Base-by-base conservation (phyloP, 2,888 invertebrate species). In the Volucella inanis region DNA sequence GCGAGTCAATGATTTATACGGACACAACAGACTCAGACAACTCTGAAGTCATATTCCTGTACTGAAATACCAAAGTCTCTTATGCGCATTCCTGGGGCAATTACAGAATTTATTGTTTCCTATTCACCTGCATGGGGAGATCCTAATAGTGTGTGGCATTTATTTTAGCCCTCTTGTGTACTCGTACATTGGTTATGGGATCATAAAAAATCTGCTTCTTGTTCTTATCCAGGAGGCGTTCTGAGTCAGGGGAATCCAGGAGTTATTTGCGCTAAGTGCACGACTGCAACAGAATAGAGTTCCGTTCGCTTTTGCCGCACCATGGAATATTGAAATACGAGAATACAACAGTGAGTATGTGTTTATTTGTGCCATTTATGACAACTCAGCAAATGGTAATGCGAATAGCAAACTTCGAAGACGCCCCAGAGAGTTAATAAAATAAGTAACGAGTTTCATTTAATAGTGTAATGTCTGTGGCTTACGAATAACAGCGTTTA, bases 41-140 rank as follows among this genome's bases (percentile, higher is more conserved):
- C 22, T 47, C 62, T 49, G 22, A 71, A 64, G 64, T 78, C 47
- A 62, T 70, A 77, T 77, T 62, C 70, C 31, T 54, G 41, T 50
- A 59, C 15, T 11, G 38, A 39, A 47, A 15, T 12, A n/a, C 12
- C 39, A 6, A 12, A 45, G 11, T 3, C 11, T 10, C 31, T n/a
- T 45, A 54, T 55, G 38, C n/a, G 57, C 64, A 49, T 38, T 71
- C 18, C 50, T 55, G 18, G 55, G 31, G 64, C 71, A 78, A 78
- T 78, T 65, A 78, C 78, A 78, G 41, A 55, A 71, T 78, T 71
- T 78, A 78, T 78, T 71, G 38, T 55, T 39, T 31, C 38, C 61
- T 71, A 62, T 54, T 55, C 71, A 78, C 78, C 75, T 75, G 74
- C 39, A 59, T 41, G 22, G 49, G 43, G 45, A 12, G 31, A 6